Evolutionary conservation across 2,113 vertebrate species (phyloP).

Genomic region (Heloderma charlesbogerti): DNA sequence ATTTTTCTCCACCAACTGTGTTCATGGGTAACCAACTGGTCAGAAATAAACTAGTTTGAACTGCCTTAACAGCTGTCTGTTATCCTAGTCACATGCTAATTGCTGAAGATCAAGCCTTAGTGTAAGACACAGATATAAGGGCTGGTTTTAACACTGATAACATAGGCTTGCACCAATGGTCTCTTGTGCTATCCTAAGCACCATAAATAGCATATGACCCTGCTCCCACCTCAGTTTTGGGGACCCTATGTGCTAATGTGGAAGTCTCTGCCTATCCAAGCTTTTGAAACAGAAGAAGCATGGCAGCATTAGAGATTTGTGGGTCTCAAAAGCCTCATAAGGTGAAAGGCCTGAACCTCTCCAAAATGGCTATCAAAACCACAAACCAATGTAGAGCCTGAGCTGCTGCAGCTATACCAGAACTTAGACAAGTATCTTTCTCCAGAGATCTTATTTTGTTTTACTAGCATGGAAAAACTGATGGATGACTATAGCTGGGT

Average conservation of each 20-base stretch:
- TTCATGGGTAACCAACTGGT: too few species aligned
- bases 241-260: neutral
- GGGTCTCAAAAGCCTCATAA: neutral
- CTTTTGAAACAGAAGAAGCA: neutral
- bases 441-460: neutral
- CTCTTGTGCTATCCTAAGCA: too few species aligned
- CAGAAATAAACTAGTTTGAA: neutral
- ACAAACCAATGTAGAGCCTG: neutral
- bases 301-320: neutral
- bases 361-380: neutral
- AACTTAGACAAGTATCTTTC: neutral
- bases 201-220: too few species aligned
- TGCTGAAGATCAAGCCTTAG: neutral
- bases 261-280: neutral
- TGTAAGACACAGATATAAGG: neutral
- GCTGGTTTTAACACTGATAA: neutral
- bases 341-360: neutral
- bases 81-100: too few species aligned
- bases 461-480: neutral
- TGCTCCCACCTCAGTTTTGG: neutral
- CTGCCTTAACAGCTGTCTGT: neutral
- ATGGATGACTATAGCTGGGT: neutral
- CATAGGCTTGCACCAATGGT: neutral
- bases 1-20: too few species aligned
- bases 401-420: neutral